Percentiles rank a stretch among this genome's conserved stretches.
phyloP scores from a whole-genome alignment of 2,797 vertebrate species.

The Eulemur mongoz region DNA sequence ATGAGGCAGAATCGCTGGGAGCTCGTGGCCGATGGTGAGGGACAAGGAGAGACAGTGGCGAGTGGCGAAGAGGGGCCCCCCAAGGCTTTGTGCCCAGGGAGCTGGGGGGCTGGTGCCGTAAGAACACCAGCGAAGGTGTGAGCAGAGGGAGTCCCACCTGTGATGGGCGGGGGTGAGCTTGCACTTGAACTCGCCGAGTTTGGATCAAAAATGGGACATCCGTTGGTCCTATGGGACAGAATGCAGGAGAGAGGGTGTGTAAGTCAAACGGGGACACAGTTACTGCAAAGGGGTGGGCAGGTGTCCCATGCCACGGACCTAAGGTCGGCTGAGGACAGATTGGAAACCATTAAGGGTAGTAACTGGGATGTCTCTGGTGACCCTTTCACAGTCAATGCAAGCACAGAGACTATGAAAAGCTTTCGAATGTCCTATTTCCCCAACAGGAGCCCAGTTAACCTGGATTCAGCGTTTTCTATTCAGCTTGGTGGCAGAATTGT shows the following conservation, averaged over 20 bases:
- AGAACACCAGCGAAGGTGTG: not conserved
- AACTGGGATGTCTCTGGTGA: not conserved
- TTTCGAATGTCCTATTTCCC: not conserved
- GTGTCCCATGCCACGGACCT: not conserved
- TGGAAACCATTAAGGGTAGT: not conserved
- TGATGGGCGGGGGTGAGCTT: fast-evolving
- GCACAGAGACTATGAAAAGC: not conserved
- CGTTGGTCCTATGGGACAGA: not conserved
- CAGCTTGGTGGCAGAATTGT: not conserved
- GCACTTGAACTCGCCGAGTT: not conserved
- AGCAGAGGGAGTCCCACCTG: not conserved
- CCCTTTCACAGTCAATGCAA: not conserved
- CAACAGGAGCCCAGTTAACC: not conserved
- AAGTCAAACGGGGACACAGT: not conserved
- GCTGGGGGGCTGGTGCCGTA: not conserved
- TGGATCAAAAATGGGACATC: not conserved
- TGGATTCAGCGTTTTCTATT: not conserved
- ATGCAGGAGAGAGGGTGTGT: not conserved
- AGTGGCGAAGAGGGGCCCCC: no score
- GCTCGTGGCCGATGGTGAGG: not conserved
- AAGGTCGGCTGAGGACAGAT: not conserved
- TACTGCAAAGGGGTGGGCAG: not conserved
- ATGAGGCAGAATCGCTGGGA: not conserved
- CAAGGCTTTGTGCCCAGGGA: not conserved
- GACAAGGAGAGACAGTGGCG: no score